Evolutionary conservation across 2,888 invertebrate genomes (phyloP).

Genomic region (Megalurothrips usitatus): DNA sequence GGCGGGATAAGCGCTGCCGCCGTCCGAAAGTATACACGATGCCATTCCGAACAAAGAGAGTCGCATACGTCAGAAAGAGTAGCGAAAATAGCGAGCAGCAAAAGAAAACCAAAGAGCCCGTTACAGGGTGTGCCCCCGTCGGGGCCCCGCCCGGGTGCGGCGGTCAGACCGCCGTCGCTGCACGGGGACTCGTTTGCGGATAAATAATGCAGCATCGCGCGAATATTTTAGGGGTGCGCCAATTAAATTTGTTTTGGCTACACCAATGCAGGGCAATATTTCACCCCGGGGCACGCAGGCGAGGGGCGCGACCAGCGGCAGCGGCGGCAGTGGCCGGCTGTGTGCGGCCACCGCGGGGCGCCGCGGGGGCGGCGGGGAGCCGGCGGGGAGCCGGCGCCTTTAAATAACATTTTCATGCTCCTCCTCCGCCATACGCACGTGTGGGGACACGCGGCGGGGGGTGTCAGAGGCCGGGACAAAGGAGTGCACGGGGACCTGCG

Average conservation of each 20-base stretch:
- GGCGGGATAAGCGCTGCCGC: too few relatives aligned
- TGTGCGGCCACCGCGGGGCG: neutral
- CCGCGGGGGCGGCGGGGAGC: neutral
- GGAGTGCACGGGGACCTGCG: neutral
- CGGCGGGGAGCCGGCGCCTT: neutral
- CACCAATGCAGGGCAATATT: constrained; percentile 22
- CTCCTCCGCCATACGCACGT: neutral
- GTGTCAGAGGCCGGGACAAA: neutral
- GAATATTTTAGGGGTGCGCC: constrained; percentile 8
- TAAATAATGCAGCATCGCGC: neutral
- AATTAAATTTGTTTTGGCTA: constrained; percentile 25
- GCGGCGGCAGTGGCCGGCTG: neutral
- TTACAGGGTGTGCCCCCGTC: too few relatives aligned
- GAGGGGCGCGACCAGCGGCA: too few relatives aligned
- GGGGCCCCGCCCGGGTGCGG: neutral
- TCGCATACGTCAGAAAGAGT: too few relatives aligned
- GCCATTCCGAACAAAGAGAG: too few relatives aligned
- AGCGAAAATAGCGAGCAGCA: too few relatives aligned
- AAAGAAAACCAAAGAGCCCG: too few relatives aligned
- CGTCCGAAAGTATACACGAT: too few relatives aligned
- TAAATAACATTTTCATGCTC: constrained; percentile 25
- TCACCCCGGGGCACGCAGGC: neutral
- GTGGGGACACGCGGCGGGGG: neutral
- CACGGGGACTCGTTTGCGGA: neutral
- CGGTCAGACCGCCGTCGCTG: neutral